These are phyloP conservation scores for Andrena fulva DNA, from an alignment of 2,888 invertebrate genomes.

Conservation along the genomic window DNA sequence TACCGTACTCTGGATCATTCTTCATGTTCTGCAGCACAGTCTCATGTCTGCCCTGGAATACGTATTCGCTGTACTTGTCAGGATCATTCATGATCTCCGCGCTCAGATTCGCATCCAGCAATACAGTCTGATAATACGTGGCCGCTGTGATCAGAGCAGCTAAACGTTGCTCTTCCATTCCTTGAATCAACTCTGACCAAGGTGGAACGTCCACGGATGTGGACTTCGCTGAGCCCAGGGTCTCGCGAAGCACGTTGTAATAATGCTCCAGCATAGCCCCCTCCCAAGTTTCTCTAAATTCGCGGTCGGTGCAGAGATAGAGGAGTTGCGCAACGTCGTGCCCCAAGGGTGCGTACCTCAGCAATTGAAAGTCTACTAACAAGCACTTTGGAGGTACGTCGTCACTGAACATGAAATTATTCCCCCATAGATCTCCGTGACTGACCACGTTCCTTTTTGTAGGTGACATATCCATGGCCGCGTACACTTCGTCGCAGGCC, in stretches of 20 bases:
- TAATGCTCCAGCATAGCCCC: slow-evolving; percentile 86
- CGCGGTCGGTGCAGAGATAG: slow-evolving; percentile 86
- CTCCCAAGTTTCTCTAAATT: slow-evolving; percentile 86
- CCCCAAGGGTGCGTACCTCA: slow-evolving; percentile 88
- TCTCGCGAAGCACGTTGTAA: slow-evolving; percentile 79
- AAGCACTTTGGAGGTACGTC: slow-evolving; percentile 86
- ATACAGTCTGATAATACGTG: slow-evolving; percentile 76
- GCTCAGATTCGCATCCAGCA: slow-evolving; percentile 73
- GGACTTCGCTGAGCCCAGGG: slow-evolving; percentile 52
- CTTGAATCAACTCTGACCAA: slow-evolving; percentile 75
- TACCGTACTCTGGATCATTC: slow-evolving; percentile 70
- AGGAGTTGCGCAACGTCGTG: slow-evolving; percentile 88
- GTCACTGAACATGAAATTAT: slow-evolving; percentile 87
- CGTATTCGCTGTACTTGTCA: slow-evolving; percentile 34
- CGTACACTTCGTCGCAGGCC: slow-evolving; percentile 67
- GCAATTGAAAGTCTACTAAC: slow-evolving; percentile 90
- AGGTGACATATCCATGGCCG: slow-evolving; percentile 69
- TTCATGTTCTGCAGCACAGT: slow-evolving; percentile 73
- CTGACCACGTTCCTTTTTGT: slow-evolving; percentile 85
- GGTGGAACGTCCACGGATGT: slow-evolving; percentile 57
- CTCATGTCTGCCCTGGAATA: slow-evolving; percentile 70
- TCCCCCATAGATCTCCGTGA: slow-evolving; percentile 89
- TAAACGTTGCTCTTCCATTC: slow-evolving; percentile 78
- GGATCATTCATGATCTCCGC: slow-evolving; percentile 72
- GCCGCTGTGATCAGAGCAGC: slow-evolving; percentile 75